These are phyloP conservation scores for Epistrophella euchroma DNA, from an alignment of 2,888 invertebrate genomes.

Conservation along the genomic window DNA sequence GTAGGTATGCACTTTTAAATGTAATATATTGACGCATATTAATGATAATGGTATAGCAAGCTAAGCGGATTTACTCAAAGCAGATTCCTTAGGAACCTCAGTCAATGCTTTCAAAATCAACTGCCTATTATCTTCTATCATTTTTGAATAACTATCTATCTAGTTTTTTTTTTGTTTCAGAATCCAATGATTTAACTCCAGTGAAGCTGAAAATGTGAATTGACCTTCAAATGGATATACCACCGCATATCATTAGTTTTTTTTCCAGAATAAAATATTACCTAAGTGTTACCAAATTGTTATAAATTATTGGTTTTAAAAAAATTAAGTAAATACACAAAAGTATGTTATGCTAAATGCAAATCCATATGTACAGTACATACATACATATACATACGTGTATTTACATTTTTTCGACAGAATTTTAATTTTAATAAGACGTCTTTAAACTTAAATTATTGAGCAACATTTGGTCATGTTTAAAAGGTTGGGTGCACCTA, in stretches of 20 bases:
- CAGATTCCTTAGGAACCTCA: conserved; percentile 28
- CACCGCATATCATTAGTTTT: conserved; percentile 59
- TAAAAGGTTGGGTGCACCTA: no score
- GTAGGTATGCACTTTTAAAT: neutral
- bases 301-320: neutral
- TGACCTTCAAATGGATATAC: conserved; percentile 63
- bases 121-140: conserved; percentile 42
- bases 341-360: no score
- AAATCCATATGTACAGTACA: no score
- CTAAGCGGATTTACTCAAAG: conserved; percentile 53
- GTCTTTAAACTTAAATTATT: no score
- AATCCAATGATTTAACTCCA: conserved; percentile 14
- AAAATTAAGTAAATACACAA: no score
- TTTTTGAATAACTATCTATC: conserved; percentile 17
- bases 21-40: conserved; percentile 39
- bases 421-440: no score
- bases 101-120: conserved; percentile 42
- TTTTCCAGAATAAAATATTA: conserved; percentile 17
- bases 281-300: conserved; percentile 18
- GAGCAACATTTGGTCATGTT: no score
- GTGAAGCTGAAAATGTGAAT: conserved; percentile 45
- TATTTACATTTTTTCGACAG: no score
- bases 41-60: conserved; percentile 54
- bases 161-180: neutral
- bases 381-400: no score